These are phyloP conservation scores for Vireo griseus DNA, from an alignment of 2,797 vertebrate species.

Conservation along the genomic window DNA sequence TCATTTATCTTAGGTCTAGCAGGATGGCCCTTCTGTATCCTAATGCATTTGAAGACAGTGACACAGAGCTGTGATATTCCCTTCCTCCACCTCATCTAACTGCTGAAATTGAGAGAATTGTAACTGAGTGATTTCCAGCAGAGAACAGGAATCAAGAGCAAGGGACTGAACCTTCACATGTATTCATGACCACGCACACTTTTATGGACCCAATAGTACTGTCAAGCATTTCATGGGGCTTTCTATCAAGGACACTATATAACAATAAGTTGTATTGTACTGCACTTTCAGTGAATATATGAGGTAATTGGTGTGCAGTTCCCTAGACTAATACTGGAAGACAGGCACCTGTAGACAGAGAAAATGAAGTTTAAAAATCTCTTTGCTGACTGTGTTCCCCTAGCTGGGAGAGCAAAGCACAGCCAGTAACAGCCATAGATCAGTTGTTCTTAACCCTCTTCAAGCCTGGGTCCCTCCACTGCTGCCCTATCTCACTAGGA, in stretches of 20 bases:
- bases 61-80: conserved; percentile 34
- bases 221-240: conserved; percentile 51
- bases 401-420: not conserved
- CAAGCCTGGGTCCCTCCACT: not conserved
- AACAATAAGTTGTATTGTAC: conserved; percentile 63
- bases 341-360: conserved; percentile 39
- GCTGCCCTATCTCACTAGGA: not conserved
- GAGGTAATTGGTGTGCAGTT: conserved; percentile 65
- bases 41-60: conserved; percentile 26
- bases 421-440: not conserved
- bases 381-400: conserved; percentile 10
- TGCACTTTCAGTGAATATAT: conserved; percentile 63
- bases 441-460: not conserved
- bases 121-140: conserved; percentile 61
- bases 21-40: conserved; percentile 9
- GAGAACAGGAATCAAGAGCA: conserved; percentile 54
- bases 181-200: conserved; percentile 48
- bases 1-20: not conserved
- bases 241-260: conserved; percentile 52
- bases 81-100: conserved; percentile 43
- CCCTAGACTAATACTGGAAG: conserved; percentile 57
- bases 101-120: conserved; percentile 57
- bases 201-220: conserved; percentile 57
- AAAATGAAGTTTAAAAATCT: conserved; percentile 57
- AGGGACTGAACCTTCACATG: conserved; percentile 51